These are phyloP conservation scores for Cliona cf. orientalis DNA, from an alignment of 37 sponge, comb jelly and placozoan genomes.

Conservation along the genomic window DNA sequence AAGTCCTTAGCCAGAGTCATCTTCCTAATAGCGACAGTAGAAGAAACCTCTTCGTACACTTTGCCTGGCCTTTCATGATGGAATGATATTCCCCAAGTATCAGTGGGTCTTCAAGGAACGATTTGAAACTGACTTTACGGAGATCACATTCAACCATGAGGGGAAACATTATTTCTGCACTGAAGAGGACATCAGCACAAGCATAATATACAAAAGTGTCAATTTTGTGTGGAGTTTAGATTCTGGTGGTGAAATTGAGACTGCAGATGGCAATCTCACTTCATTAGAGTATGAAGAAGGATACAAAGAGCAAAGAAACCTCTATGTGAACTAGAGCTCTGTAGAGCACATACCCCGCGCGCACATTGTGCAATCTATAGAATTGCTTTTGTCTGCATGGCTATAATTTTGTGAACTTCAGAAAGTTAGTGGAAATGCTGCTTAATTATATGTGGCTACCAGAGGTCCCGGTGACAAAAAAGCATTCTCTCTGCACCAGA, in stretches of 20 bases:
- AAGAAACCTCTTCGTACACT: neutral
- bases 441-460: too few species aligned
- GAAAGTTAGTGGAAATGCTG: too few species aligned
- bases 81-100: neutral
- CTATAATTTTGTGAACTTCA: too few species aligned
- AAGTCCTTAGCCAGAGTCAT: too few species aligned
- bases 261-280: neutral
- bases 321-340: too few species aligned
- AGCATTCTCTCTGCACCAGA: too few species aligned
- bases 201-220: neutral
- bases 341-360: too few species aligned
- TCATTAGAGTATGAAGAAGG: neutral
- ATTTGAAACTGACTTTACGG: neutral
- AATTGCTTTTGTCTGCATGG: too few species aligned
- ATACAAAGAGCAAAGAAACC: neutral
- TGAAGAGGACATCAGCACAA: neutral
- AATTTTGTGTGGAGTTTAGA: neutral
- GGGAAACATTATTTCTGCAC: neutral
- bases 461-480: too few species aligned
- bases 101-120: neutral
- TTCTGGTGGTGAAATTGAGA: neutral
- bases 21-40: neutral
- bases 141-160: neutral
- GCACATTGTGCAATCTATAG: too few species aligned
- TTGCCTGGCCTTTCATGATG: neutral